A percentile compares a stretch with the other conserved stretches of the same genome.
These are phyloP conservation scores for Bilobella aurantiaca DNA, from an alignment of 1,140 invertebrate genomes.

Conservation along the genomic window DNA sequence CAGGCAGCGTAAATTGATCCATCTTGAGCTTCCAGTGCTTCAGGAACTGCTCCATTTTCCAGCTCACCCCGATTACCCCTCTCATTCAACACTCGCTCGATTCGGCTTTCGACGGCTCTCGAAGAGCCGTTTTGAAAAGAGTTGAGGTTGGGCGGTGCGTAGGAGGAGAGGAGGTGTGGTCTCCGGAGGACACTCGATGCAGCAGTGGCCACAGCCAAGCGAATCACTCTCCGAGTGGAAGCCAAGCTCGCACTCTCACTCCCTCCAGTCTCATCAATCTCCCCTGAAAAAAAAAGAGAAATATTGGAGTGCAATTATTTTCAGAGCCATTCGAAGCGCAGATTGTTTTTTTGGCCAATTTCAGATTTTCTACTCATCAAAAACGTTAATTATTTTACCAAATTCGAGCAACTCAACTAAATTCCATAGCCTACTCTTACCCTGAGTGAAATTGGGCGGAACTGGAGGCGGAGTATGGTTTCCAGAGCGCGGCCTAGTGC, in stretches of 20 bases:
- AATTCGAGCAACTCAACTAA: too few relatives aligned
- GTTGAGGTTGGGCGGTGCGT: neutral
- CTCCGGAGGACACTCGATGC: constrained; percentile 21
- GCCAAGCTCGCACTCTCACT: neutral
- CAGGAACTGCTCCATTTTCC: neutral
- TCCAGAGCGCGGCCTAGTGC: neutral
- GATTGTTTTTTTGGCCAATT: too few relatives aligned
- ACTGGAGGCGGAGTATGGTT: neutral
- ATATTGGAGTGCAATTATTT: too few relatives aligned
- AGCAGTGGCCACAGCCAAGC: constrained; percentile 30
- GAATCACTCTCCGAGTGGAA: constrained; percentile 19
- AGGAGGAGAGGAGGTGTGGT: neutral
- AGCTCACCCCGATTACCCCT: constrained; percentile 29
- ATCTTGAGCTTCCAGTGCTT: neutral
- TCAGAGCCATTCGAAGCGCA: too few relatives aligned
- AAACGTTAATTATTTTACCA: too few relatives aligned
- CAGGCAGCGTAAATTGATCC: neutral
- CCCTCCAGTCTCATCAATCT: neutral
- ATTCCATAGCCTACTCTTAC: too few relatives aligned
- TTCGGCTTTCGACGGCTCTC: constrained; percentile 32
- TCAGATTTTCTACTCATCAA: too few relatives aligned
- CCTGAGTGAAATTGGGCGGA: too few relatives aligned
- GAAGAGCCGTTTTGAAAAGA: constrained; percentile 1
- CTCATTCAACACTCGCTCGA: constrained; percentile 34
- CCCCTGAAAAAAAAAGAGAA: too few relatives aligned